Base-by-base conservation (phyloP, 2,797 vertebrate species). In the Nannoperca australis region DNA sequence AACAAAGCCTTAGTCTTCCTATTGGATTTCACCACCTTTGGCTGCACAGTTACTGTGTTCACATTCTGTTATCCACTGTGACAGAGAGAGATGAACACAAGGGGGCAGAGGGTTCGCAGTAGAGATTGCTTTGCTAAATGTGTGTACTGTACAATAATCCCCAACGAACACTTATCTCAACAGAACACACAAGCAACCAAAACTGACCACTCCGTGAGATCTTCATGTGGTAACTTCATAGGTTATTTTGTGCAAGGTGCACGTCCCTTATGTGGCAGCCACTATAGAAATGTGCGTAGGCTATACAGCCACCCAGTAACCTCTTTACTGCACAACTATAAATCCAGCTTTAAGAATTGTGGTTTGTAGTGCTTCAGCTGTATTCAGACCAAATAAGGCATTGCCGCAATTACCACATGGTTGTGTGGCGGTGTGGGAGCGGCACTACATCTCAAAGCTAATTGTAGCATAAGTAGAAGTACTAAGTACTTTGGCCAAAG, bases 121-220 rank as follows among this genome's bases (percentile, higher is more conserved):
- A 38, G 30, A 63, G 50, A 34, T 63, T 27, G 55, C 36, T 73
- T 55, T 55, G 40, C 30, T 47, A 45, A 63, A 73, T 64, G 70
- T 32, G 14, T 45, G 49, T 45, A 18, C 50, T 61, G 47, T n/a
- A n/a, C 45, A 60, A 59, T 47, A 18, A 34, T 53, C 38, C 27
- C 24, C 27, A 61, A 64, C 24, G 22, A 54, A 54, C 49, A 27
- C 24, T 27, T 27, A 27, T 54, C 34, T 5, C 17, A n/a, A 12
- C 18, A 42, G 27, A 42, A 51, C 34, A 40, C 15, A 32, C 12
- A 17, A 61, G 24, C 36, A 13, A 18, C 27, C 24, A 32, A 15
- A 45, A 44, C 13, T 55, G 7, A 34, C 24, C 40, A 17, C 10
- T 32, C 11, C 44, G 12, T 32, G 12, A 62, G 2, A 45, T 18